Conservation (phyloP, 2,888 invertebrate species). For the Diarsia rubi region DNA sequence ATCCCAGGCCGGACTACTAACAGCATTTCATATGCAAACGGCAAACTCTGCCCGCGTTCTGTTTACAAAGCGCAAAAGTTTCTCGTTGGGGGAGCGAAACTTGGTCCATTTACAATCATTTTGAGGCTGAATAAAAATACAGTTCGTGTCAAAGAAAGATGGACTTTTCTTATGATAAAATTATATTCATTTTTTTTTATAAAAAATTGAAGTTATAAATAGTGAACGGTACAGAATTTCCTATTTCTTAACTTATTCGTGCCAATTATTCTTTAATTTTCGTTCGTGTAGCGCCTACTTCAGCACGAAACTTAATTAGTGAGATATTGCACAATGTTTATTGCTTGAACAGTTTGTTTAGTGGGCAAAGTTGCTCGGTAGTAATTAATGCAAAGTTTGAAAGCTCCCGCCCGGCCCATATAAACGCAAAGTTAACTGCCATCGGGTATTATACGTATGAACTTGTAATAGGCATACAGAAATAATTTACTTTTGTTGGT, state of each 20-base stretch:
- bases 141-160: slow-evolving; percentile 41
- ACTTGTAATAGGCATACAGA: slow-evolving; percentile 58
- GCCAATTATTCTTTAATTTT: slow-evolving; percentile 43
- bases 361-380: slow-evolving; percentile 62
- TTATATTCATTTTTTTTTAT: background rate
- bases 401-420: slow-evolving; percentile 70
- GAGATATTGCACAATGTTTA: slow-evolving; percentile 81
- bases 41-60: slow-evolving; percentile 73
- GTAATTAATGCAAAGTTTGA: slow-evolving; percentile 72
- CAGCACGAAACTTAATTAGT: slow-evolving; percentile 75
- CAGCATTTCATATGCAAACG: slow-evolving; percentile 82
- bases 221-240: slow-evolving; percentile 1
- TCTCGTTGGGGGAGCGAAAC: slow-evolving; percentile 73
- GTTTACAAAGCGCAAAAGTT: slow-evolving; percentile 79
- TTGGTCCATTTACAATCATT: slow-evolving; percentile 71
- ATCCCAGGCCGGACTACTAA: slow-evolving; percentile 74
- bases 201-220: background rate
- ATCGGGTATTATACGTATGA: slow-evolving; percentile 66
- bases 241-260: slow-evolving; percentile 12
- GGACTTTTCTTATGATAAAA: slow-evolving; percentile 9
- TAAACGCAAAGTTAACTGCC: slow-evolving; percentile 72
- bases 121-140: slow-evolving; percentile 69
- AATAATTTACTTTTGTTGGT: slow-evolving; percentile 41
- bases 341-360: slow-evolving; percentile 69
- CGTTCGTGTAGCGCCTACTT: slow-evolving; percentile 45